phyloP scores from a whole-genome alignment of 2,113 vertebrate species.

The Ascaphus truei region DNA sequence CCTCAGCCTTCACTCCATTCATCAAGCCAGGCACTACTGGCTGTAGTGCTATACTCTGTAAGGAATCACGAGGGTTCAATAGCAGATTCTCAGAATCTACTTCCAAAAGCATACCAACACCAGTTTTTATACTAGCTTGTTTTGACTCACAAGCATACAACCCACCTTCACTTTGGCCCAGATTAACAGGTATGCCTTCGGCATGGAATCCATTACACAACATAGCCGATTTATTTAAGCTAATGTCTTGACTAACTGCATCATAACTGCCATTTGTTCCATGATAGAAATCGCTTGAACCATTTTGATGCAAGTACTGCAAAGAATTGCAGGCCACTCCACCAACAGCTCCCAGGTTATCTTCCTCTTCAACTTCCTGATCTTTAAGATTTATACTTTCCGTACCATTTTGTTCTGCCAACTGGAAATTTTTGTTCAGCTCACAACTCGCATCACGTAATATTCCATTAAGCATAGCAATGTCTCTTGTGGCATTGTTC shows the following conservation, averaged over 20 bases:
- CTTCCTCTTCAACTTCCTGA: conserved; percentile 66
- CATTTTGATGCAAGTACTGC: conserved; percentile 65
- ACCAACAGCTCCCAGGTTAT: conserved; percentile 81
- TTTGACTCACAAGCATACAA: conserved; percentile 49
- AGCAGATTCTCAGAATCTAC: conserved; percentile 46
- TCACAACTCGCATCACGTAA: conserved; percentile 58
- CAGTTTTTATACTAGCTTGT: conserved; percentile 52
- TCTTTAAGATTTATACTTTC: conserved; percentile 60
- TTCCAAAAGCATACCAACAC: conserved; percentile 51
- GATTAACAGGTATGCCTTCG: conserved; percentile 49
- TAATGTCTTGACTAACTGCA: conserved; percentile 42
- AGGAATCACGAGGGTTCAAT: conserved; percentile 59
- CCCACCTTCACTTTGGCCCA: conserved; percentile 51
- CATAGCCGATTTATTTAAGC: conserved; percentile 46
- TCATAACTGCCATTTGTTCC: conserved; percentile 46
- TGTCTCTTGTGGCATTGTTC: conserved; percentile 77
- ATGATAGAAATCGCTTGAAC: conserved; percentile 71
- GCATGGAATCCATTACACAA: conserved; percentile 75
- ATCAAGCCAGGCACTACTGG: conserved; percentile 63
- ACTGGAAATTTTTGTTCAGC: conserved; percentile 56
- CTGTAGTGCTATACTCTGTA: conserved; percentile 60
- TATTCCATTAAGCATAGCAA: conserved; percentile 72
- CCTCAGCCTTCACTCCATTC: conserved; percentile 60
- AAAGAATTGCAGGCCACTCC: conserved; percentile 61
- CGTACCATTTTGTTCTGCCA: conserved; percentile 52